Conservation (phyloP, 2,888 invertebrate species). For the Archaeoteleia sp. region DNA sequence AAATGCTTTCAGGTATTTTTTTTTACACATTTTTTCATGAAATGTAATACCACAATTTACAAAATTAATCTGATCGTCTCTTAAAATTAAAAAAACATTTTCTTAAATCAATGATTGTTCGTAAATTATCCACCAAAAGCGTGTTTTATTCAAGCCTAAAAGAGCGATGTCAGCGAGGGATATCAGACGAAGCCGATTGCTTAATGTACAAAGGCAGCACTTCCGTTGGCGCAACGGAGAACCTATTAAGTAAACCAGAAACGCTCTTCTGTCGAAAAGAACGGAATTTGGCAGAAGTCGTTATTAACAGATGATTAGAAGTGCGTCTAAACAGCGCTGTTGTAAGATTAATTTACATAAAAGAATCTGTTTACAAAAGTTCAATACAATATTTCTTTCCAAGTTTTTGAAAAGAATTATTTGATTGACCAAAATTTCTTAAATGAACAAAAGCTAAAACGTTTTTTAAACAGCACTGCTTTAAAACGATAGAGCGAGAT, state of each 20-base stretch:
- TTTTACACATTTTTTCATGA: too few species aligned
- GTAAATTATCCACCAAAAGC: conserved; percentile 48
- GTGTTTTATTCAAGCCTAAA: conserved; percentile 43
- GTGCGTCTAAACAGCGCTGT: too few species aligned
- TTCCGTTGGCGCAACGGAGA: conserved; percentile 51
- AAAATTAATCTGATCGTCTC: too few species aligned
- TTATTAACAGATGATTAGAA: conserved; percentile 24
- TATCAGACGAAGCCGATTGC: conserved; percentile 37
- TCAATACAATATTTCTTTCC: too few species aligned
- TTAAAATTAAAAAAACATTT: too few species aligned
- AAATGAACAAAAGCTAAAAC: too few species aligned
- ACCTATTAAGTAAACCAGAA: conserved; percentile 33
- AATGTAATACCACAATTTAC: too few species aligned
- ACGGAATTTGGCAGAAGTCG: conserved; percentile 21
- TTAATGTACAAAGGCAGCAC: conserved; percentile 64
- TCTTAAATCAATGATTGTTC: conserved; percentile 30
- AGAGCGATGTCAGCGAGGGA: conserved; percentile 29
- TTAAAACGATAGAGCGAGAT: conserved; percentile 28
- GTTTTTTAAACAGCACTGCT: conserved; percentile 16
- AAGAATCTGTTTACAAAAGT: too few species aligned
- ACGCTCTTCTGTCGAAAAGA: conserved; percentile 17
- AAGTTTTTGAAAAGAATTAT: too few species aligned
- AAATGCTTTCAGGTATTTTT: too few species aligned
- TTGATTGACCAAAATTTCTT: conserved; percentile 14
- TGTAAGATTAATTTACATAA: too few species aligned